Conservation (phyloP, 1,140 invertebrate species). For the Ganaspis sp. region DNA sequence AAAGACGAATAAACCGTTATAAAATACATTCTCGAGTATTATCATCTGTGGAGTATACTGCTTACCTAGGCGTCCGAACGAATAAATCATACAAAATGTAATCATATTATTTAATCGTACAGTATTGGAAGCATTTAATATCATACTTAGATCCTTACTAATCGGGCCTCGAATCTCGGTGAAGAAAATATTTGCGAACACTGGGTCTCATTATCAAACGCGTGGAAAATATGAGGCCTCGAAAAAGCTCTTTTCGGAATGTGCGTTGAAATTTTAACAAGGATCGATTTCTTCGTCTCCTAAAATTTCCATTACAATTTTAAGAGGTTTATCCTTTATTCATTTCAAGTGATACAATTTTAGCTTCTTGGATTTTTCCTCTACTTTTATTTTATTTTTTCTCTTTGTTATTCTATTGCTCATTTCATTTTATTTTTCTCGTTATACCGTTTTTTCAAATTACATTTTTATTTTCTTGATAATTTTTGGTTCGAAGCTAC, state of each 20-base stretch:
- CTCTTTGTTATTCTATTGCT: no score
- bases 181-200: constrained; percentile 47
- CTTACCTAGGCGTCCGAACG: constrained; percentile 63
- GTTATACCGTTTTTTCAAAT: no score
- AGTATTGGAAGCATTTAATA: constrained; percentile 75
- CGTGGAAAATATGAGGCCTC: constrained; percentile 37
- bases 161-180: constrained; percentile 58
- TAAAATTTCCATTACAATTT: background rate
- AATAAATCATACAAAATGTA: constrained; percentile 73
- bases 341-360: background rate
- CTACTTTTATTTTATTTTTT: no score
- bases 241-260: constrained; percentile 58
- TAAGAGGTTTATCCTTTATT: background rate
- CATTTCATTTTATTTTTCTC: no score
- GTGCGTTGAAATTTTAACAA: constrained; percentile 46
- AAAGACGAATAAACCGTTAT: constrained; percentile 76
- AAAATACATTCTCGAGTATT: constrained; percentile 77
- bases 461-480: no score
- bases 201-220: background rate
- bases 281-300: constrained; percentile 38
- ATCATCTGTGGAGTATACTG: constrained; percentile 68
- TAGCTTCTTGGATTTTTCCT: background rate
- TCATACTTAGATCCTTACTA: constrained; percentile 58
- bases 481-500: no score
- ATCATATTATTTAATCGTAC: constrained; percentile 64